phyloP scores from a whole-genome alignment of 2,113 vertebrate species.

The Apteryx owenii region DNA sequence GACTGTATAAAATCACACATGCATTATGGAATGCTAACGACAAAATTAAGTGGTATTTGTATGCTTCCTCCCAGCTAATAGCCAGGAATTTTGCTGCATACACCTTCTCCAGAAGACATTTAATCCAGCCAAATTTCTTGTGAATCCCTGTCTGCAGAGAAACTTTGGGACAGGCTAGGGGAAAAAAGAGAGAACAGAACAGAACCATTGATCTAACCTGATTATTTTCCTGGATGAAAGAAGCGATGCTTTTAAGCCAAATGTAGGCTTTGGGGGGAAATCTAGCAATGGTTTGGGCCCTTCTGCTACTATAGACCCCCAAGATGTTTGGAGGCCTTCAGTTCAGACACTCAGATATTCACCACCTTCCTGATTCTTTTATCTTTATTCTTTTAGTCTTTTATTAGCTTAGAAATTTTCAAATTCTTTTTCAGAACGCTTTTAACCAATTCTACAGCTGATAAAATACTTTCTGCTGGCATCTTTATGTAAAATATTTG shows the following conservation, averaged over 20 bases:
- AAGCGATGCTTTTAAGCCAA: background rate
- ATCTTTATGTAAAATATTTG: background rate
- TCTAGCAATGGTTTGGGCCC: background rate
- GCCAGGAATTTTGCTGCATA: background rate
- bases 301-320: background rate
- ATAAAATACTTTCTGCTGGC: background rate
- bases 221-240: background rate
- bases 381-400: background rate
- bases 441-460: background rate
- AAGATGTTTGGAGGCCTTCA: background rate
- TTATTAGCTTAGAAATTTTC: background rate
- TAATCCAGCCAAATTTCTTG: background rate
- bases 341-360: background rate
- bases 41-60: background rate
- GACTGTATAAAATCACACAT: background rate
- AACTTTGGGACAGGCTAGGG: no score
- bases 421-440: background rate
- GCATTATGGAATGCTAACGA: background rate
- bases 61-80: background rate
- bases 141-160: background rate
- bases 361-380: background rate
- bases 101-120: background rate
- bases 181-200: background rate
- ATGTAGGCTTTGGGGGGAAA: background rate
- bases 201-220: background rate